Percentiles rank a stretch among this genome's conserved stretches.
These are phyloP conservation scores for Aphelenchoides fujianensis DNA, from an alignment of 1,140 invertebrate species.

Conservation along the genomic window DNA sequence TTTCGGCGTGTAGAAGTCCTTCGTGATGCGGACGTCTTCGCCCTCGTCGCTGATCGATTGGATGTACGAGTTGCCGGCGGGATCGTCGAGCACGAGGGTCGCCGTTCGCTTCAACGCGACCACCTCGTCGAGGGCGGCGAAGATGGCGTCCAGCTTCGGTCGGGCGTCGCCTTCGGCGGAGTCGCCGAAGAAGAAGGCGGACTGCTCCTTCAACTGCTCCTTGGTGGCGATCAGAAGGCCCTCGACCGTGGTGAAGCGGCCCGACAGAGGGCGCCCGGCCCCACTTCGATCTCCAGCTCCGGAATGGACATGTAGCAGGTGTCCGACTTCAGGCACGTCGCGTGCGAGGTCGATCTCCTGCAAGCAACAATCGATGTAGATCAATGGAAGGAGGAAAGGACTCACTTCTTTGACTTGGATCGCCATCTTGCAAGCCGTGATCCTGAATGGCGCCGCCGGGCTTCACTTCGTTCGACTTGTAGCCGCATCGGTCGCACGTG, in stretches of 20 bases:
- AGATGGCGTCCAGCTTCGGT: conserved; percentile 44
- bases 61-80: conserved; percentile 92
- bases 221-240: conserved; percentile 68
- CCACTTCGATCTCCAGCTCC: conserved; percentile 82
- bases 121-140: conserved; percentile 48
- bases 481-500: conserved; percentile 82
- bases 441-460: conserved; percentile 84
- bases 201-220: conserved; percentile 58
- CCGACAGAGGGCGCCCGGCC: conserved; percentile 78
- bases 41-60: conserved; percentile 75
- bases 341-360: conserved; percentile 75
- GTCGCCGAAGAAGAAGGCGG: conserved; percentile 59
- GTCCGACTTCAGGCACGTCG: conserved; percentile 93
- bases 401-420: conserved; percentile 72
- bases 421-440: conserved; percentile 75
- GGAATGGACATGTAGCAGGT: conserved; percentile 83
- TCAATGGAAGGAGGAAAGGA: no score
- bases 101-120: conserved; percentile 69
- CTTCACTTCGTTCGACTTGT: conserved; percentile 90
- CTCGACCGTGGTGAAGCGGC: conserved; percentile 92
- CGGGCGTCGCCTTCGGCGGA: conserved; percentile 28
- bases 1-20: conserved; percentile 78
- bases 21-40: conserved; percentile 72
- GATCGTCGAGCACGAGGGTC: conserved; percentile 85
- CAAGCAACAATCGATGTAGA: no score